Evolutionary conservation across 1,140 invertebrate genomes (phyloP).

Genomic region (Ctenoplectra terminalis): DNA sequence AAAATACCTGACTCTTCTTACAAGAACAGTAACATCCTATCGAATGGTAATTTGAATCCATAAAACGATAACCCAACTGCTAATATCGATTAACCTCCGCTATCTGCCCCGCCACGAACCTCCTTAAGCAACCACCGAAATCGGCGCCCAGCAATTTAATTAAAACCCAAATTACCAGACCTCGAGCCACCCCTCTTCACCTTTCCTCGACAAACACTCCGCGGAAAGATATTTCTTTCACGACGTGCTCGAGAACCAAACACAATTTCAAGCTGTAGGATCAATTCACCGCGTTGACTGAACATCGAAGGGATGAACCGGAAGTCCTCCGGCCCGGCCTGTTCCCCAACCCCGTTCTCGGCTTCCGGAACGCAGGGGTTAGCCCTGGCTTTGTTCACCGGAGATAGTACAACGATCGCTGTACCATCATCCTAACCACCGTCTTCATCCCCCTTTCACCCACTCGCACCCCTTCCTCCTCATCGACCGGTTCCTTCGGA

Average conservation of each 20-base stretch:
- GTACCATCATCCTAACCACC: conserved; percentile 60
- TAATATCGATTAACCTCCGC: background rate
- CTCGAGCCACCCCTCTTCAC: background rate
- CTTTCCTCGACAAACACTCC: background rate
- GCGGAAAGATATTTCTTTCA: conserved; percentile 5
- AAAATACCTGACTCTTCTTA: too few relatives aligned
- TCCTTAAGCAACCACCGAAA: background rate
- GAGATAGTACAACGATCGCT: conserved; percentile 68
- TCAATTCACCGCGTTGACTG: conserved; percentile 10
- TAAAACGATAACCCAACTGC: background rate
- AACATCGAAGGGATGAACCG: conserved; percentile 62
- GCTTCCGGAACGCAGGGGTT: conserved; percentile 57
- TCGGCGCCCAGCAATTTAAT: background rate
- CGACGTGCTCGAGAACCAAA: background rate
- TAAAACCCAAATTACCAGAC: conserved; percentile 15
- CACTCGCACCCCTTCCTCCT: background rate
- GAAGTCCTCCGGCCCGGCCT: conserved; percentile 60
- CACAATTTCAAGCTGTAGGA: background rate
- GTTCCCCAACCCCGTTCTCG: conserved; percentile 41
- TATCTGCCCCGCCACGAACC: background rate
- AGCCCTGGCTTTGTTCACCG: conserved; percentile 64
- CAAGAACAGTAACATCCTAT: too few relatives aligned
- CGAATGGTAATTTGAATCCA: too few relatives aligned
- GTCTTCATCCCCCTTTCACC: conserved; percentile 31
- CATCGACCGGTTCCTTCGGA: conserved; percentile 1